A percentile compares a stretch with the other conserved stretches of the same genome.
These are phyloP conservation scores for Sebastes paucispinis DNA, from an alignment of 2,797 vertebrate genomes.

Conservation along the genomic window DNA sequence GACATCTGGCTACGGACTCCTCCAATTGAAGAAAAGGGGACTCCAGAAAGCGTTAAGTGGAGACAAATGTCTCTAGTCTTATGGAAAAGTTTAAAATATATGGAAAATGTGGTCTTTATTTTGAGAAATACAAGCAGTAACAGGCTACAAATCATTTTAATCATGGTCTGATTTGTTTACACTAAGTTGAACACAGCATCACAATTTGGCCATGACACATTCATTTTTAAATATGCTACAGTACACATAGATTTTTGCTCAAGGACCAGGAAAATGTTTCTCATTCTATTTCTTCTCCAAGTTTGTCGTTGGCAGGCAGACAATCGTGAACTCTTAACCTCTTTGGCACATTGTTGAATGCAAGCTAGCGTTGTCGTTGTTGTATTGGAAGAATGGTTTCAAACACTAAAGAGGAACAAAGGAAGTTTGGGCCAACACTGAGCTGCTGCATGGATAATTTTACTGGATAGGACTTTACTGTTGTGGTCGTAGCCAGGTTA, in stretches of 20 bases:
- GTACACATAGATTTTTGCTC: not conserved
- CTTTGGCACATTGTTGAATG: not conserved
- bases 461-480: not conserved
- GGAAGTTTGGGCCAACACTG: not conserved
- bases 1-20: not conserved
- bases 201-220: not conserved
- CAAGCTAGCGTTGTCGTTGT: not conserved
- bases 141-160: slow-evolving; percentile 10
- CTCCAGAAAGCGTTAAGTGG: not conserved
- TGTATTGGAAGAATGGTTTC: not conserved
- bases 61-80: slow-evolving; percentile 1
- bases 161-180: slow-evolving; percentile 21
- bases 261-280: not conserved
- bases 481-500: not conserved
- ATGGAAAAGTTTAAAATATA: too few relatives aligned
- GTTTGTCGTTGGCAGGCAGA: not conserved
- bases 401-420: not conserved
- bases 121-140: slow-evolving; percentile 12
- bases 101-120: slow-evolving; percentile 10
- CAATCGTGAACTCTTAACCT: not conserved
- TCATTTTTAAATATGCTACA: not conserved
- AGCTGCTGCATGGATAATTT: not conserved
- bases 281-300: not conserved
- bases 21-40: not conserved
- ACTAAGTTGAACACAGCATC: not conserved